phyloP scores from a whole-genome alignment of 1,140 invertebrate species.

The Rhyacophila brunnea region DNA sequence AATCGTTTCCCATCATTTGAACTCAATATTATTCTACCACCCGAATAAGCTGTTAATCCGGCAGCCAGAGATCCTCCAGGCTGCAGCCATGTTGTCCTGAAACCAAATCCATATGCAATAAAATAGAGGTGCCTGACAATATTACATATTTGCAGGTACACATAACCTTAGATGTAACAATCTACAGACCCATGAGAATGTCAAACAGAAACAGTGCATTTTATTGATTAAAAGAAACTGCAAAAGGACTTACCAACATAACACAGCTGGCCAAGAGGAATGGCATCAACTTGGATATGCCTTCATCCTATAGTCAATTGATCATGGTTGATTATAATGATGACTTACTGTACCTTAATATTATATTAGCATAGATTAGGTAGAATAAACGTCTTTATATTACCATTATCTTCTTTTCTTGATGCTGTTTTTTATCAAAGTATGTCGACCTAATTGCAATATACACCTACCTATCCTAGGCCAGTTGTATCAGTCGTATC shows the following conservation, averaged over 20 bases:
- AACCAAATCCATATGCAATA: background rate
- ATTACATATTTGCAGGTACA: background rate
- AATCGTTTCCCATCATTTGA: constrained; percentile 3
- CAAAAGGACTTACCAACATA: background rate
- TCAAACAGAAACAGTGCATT: background rate
- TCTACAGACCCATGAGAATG: background rate
- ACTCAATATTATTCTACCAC: constrained; percentile 8
- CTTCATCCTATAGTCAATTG: too few species aligned
- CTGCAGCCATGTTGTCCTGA: constrained; percentile 23
- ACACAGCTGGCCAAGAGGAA: background rate
- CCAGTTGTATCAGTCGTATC: too few species aligned
- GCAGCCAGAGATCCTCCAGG: constrained; percentile 13
- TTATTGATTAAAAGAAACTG: background rate
- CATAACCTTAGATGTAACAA: background rate
- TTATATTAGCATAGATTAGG: too few species aligned
- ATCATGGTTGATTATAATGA: too few species aligned
- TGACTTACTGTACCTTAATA: too few species aligned
- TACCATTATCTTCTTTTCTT: too few species aligned
- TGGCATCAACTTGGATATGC: background rate
- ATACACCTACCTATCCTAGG: too few species aligned
- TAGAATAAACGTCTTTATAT: too few species aligned
- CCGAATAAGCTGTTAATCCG: constrained; percentile 26
- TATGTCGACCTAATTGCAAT: too few species aligned
- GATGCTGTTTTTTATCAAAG: too few species aligned
- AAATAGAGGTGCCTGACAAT: background rate